phyloP scores from a whole-genome alignment of 1,140 invertebrate species.

The Frieseomelitta varia region DNA sequence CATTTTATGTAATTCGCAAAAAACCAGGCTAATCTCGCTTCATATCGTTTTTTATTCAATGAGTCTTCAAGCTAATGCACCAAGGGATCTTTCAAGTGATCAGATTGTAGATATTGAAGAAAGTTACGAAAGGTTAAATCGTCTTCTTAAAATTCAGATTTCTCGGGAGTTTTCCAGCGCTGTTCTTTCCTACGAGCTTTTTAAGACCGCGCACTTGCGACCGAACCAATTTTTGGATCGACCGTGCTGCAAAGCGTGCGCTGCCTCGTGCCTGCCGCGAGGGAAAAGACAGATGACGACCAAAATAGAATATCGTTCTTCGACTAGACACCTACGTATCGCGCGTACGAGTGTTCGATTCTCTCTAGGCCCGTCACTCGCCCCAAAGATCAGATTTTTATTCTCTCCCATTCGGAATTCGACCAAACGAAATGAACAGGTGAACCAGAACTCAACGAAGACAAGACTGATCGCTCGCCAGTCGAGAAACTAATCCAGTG shows the following conservation, averaged over 20 bases:
- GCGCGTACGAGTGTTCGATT: constrained; percentile 41
- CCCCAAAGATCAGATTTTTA: neutral
- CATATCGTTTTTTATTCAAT: neutral
- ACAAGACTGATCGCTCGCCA: neutral
- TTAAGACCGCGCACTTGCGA: constrained; percentile 29
- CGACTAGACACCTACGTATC: constrained; percentile 59
- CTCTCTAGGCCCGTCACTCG: constrained; percentile 38
- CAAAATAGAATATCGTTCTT: constrained; percentile 60
- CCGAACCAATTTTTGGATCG: constrained; percentile 46
- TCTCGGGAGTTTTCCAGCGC: neutral
- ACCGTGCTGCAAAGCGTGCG: constrained; percentile 39
- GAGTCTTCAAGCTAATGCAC: neutral
- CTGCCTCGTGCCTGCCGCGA: constrained; percentile 51
- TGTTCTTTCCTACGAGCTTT: neutral
- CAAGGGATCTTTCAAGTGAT: neutral
- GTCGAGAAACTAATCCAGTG: neutral
- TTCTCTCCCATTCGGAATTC: neutral
- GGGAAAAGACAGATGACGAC: constrained; percentile 60
- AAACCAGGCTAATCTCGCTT: neutral
- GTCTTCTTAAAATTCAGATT: neutral
- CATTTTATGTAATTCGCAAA: neutral
- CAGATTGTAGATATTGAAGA: too few species aligned
- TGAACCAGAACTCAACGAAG: neutral
- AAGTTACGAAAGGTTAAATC: neutral
- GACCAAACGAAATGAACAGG: neutral